phyloP scores from a whole-genome alignment of 2,888 invertebrate genomes.

The Drosophila ochracea region DNA sequence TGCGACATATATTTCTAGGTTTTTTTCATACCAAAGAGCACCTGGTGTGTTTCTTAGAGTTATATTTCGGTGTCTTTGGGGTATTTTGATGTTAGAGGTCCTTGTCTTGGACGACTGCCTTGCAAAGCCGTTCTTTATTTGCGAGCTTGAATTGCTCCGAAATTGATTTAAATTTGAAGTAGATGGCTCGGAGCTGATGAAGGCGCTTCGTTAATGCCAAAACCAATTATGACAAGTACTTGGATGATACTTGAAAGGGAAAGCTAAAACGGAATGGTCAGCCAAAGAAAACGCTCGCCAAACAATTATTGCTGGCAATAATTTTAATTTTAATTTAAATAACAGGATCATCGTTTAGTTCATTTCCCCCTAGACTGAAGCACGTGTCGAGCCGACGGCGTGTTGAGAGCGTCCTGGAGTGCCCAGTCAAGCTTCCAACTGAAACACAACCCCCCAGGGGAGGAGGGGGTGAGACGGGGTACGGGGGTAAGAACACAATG shows the following conservation, averaged over 20 bases:
- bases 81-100: not conserved
- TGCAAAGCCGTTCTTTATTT: not conserved
- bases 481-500: conserved; percentile 19
- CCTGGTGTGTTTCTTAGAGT: not conserved
- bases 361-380: conserved; percentile 2
- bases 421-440: not conserved
- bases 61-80: not conserved
- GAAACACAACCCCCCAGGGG: conserved; percentile 5
- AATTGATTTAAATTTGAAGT: not conserved
- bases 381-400: conserved; percentile 60
- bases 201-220: not conserved
- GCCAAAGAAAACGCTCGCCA: conserved; percentile 4
- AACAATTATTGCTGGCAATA: conserved; percentile 36
- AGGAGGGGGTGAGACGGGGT: no score
- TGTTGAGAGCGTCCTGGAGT: conserved; percentile 47
- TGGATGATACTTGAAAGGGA: conserved; percentile 5
- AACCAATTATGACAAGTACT: conserved; percentile 13
- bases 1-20: not conserved
- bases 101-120: not conserved
- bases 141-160: not conserved
- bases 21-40: not conserved
- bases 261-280: not conserved
- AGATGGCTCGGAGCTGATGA: not conserved
- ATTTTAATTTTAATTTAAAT: conserved; percentile 63
- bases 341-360: conserved; percentile 47